These are phyloP conservation scores for Drosophila suzukii DNA, from an alignment of 1,140 invertebrate genomes.

Conservation along the genomic window DNA sequence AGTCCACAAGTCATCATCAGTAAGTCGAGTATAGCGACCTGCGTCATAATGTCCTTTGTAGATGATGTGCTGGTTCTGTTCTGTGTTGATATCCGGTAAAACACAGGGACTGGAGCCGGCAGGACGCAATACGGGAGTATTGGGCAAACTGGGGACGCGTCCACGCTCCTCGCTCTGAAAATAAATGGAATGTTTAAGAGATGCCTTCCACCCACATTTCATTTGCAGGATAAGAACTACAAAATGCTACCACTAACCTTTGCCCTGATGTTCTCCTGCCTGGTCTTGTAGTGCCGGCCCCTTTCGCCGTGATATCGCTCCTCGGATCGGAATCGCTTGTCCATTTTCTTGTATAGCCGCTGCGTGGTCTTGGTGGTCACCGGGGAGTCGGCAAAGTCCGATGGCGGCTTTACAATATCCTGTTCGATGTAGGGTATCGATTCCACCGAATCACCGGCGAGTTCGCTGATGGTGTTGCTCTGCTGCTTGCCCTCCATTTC, in stretches of 20 bases:
- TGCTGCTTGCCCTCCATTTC: constrained; percentile 86
- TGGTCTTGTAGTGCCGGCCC: constrained; percentile 88
- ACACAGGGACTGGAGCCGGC: constrained; percentile 88
- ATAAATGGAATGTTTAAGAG: background rate
- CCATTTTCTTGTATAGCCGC: constrained; percentile 91
- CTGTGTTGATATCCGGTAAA: constrained; percentile 87
- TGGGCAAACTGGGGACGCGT: constrained; percentile 88
- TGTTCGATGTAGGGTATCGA: constrained; percentile 78
- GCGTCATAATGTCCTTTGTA: constrained; percentile 90
- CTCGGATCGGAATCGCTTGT: constrained; percentile 93
- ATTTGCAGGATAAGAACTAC: no score
- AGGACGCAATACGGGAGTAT: constrained; percentile 88
- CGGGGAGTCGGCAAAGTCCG: constrained; percentile 94
- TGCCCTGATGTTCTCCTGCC: constrained; percentile 89
- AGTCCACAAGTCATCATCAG: constrained; percentile 90
- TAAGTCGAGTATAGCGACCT: constrained; percentile 91
- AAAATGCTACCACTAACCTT: constrained; percentile 85
- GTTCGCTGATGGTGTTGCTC: constrained; percentile 84
- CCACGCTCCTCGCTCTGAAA: constrained; percentile 90
- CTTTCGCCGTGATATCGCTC: constrained; percentile 88
- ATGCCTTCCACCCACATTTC: no score
- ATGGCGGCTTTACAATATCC: constrained; percentile 93
- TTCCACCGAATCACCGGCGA: constrained; percentile 84
- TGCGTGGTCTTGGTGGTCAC: constrained; percentile 86
- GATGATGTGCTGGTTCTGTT: constrained; percentile 88